Conservation (phyloP, 2,888 invertebrate genomes). For the Pachycephus smyrnensis region DNA sequence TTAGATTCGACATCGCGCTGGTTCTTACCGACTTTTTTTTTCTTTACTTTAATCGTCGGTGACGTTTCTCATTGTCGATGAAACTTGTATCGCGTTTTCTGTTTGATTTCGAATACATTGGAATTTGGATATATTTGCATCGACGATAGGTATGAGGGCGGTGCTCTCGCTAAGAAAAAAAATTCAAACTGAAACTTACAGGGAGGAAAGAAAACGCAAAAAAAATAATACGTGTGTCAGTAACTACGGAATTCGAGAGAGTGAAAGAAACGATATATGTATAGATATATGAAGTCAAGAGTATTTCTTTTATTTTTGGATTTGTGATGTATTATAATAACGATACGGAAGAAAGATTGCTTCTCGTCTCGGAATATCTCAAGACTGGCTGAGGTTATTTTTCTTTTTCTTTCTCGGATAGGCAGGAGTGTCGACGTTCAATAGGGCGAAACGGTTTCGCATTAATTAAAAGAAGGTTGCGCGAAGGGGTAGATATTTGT, state of each 20-base stretch:
- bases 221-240: neutral
- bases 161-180: neutral
- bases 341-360: neutral
- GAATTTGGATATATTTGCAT: neutral
- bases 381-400: neutral
- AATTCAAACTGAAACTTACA: neutral
- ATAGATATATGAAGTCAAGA: neutral
- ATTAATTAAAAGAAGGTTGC: conserved; percentile 31
- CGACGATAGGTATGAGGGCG: neutral
- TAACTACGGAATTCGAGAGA: neutral
- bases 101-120: neutral
- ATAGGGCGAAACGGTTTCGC: neutral
- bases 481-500: conserved; percentile 4
- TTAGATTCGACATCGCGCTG: neutral
- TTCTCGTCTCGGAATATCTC: neutral
- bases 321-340: neutral
- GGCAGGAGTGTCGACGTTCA: neutral
- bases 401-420: neutral
- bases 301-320: neutral
- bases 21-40: neutral
- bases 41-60: neutral
- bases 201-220: neutral
- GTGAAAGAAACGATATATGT: neutral
- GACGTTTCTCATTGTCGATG: neutral
- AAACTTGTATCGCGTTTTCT: neutral